Base-by-base conservation (phyloP, 2,113 vertebrate genomes). In the Tringa solitaria region DNA sequence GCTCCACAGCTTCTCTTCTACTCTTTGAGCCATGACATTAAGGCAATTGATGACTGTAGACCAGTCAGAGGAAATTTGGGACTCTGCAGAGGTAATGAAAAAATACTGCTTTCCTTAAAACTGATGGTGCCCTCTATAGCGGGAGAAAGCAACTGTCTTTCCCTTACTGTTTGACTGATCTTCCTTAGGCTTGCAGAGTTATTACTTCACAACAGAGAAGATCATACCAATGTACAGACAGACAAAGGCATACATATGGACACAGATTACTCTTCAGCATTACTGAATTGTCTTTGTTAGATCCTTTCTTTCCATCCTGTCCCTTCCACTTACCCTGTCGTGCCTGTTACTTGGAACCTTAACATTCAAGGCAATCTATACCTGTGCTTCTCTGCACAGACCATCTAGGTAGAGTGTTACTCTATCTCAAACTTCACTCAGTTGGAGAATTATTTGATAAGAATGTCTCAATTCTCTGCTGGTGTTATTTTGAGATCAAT, bases 301-400 rank as follows among this genome's bases (percentile, higher is more conserved):
- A 10, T 27, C 4, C 3, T 17, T 83, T 33, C 45, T 61, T 87
- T 85, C 65, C 28, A 54, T 15, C 9, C 26, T n/a, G 23, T 46
- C 57, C 7, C 1, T 83, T 93, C 67, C 22, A 48, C 23, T 65
- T 22, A 16, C 22, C 2, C 35, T 37, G 7, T 67, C 0, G 0
- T 69, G 17, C 15, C 16, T 83, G 54, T 46, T 54, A 24, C n/a
- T 84, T 37, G 12, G 12, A 81, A 4, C 8, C 33, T 78, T 81
- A 74, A 56, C 10, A 53, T 9, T 63, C 37, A 32, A 11, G n/a
- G 33, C 20, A 50, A 6, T 27, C 17, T 32, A 5, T 23, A 18
- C 23, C 21, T 81, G 32, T 59, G 28, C 13, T 76, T 4, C 23
- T 64, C 15, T 82, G 26, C 2, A 17, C 70, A 91, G 11, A 7